Conservation (phyloP, 2,888 invertebrate species). For the Cephalotes varians region DNA sequence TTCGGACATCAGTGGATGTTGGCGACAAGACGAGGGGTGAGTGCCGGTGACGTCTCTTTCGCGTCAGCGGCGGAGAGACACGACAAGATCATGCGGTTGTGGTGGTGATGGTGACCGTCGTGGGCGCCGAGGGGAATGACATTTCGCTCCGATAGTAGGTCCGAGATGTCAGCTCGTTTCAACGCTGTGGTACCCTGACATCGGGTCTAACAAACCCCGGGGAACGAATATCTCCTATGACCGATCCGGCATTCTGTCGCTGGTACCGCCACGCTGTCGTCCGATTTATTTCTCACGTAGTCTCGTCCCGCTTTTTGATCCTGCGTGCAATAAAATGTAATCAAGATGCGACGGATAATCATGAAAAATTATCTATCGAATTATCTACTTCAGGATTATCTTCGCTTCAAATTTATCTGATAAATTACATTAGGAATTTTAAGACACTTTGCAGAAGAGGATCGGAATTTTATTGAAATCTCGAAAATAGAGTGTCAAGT, state of each 20-base stretch:
- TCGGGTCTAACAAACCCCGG: constrained; percentile 79
- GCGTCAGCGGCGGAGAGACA: constrained; percentile 61
- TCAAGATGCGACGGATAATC: background rate
- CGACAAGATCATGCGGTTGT: constrained; percentile 54
- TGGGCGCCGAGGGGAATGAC: constrained; percentile 72
- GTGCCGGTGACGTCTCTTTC: constrained; percentile 71
- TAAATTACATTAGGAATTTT: background rate
- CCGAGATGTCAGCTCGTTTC: constrained; percentile 83
- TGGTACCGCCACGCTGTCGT: constrained; percentile 44
- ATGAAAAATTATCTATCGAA: background rate
- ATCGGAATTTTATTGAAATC: background rate
- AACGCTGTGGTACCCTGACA: constrained; percentile 82
- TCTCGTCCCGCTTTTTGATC: constrained; percentile 49
- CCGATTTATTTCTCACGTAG: constrained; percentile 63
- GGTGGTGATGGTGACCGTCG: constrained; percentile 59
- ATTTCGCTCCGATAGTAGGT: constrained; percentile 69
- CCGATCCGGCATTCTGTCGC: constrained; percentile 73
- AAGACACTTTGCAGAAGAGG: background rate
- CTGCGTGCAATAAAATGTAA: constrained; percentile 24
- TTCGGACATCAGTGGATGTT: constrained; percentile 48
- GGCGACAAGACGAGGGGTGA: constrained; percentile 59
- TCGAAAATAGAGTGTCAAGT: background rate
- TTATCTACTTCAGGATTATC: no score
- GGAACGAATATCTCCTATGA: constrained; percentile 81
- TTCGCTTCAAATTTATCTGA: background rate